phyloP scores from a whole-genome alignment of 2,797 vertebrate genomes.

The Sebastes diaconus region DNA sequence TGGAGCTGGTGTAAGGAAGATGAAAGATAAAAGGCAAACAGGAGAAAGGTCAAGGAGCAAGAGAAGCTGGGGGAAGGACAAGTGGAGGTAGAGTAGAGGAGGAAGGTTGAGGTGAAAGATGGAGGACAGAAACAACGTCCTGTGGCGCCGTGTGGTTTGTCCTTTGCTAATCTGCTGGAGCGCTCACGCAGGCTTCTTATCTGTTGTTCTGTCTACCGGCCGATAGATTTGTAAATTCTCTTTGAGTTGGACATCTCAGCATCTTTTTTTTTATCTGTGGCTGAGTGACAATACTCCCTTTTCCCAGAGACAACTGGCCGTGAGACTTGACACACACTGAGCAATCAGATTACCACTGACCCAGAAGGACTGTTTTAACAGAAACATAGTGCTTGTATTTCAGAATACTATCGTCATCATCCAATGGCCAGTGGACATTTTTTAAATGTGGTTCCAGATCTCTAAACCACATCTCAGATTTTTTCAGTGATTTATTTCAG shows the following conservation, averaged over 20 bases:
- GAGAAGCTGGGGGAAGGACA: neutral
- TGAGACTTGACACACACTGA: constrained; percentile 19
- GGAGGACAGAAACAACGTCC: constrained; percentile 14
- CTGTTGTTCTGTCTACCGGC: constrained; percentile 55
- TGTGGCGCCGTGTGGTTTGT: constrained; percentile 4
- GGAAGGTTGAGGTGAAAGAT: constrained; percentile 38
- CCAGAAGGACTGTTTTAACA: neutral
- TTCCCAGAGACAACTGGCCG: constrained; percentile 27
- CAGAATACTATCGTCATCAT: neutral
- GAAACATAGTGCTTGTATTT: neutral
- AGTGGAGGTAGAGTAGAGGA: neutral
- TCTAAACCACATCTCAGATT: neutral
- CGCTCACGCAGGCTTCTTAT: constrained; percentile 11
- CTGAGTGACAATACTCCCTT: neutral
- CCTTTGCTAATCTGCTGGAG: constrained; percentile 31
- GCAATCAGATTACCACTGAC: neutral
- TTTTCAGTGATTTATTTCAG: neutral
- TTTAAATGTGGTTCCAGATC: neutral
- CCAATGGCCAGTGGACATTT: too few relatives aligned
- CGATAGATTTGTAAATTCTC: neutral
- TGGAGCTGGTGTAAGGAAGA: neutral
- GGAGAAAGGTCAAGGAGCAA: neutral
- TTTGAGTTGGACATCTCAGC: constrained; percentile 5
- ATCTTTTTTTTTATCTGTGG: constrained; percentile 8
- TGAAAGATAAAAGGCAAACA: constrained; percentile 2